These are phyloP conservation scores for Charina bottae DNA, from an alignment of 2,113 vertebrate species.

Conservation along the genomic window DNA sequence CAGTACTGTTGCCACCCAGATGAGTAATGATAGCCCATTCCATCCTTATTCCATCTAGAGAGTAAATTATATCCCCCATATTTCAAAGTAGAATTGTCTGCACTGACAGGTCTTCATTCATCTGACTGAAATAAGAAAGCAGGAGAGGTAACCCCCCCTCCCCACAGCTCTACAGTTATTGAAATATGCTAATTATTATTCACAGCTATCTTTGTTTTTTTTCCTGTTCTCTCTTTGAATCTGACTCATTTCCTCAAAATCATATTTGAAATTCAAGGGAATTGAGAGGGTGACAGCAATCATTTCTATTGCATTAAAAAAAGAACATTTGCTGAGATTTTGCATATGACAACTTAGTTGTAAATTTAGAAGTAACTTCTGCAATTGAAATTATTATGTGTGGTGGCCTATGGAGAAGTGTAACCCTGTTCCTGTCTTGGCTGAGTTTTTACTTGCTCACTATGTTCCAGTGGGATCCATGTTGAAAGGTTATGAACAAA, in stretches of 20 bases:
- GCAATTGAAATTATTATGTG: not conserved
- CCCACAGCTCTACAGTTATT: not conserved
- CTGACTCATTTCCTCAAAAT: not conserved
- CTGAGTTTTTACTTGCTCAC: not conserved
- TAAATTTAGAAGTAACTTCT: not conserved
- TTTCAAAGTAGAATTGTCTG: not conserved
- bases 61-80: not conserved
- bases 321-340: not conserved
- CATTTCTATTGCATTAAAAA: too few species aligned
- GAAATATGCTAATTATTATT: not conserved
- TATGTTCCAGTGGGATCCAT: not conserved
- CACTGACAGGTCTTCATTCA: conserved; percentile 2
- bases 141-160: not conserved
- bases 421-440: not conserved
- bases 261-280: not conserved
- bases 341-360: not conserved
- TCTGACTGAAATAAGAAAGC: not conserved
- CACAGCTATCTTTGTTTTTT: not conserved
- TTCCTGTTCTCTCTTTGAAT: not conserved
- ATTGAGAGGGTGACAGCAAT: too few species aligned
- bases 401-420: not conserved
- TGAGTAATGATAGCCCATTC: not conserved
- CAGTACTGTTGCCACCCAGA: not conserved
- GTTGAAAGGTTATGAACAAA: not conserved
- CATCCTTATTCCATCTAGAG: not conserved